A percentile compares a stretch with the other conserved stretches of the same genome.
phyloP scores from a whole-genome alignment of 2,888 invertebrate species.

The Pyrocoelia pectoralis region DNA sequence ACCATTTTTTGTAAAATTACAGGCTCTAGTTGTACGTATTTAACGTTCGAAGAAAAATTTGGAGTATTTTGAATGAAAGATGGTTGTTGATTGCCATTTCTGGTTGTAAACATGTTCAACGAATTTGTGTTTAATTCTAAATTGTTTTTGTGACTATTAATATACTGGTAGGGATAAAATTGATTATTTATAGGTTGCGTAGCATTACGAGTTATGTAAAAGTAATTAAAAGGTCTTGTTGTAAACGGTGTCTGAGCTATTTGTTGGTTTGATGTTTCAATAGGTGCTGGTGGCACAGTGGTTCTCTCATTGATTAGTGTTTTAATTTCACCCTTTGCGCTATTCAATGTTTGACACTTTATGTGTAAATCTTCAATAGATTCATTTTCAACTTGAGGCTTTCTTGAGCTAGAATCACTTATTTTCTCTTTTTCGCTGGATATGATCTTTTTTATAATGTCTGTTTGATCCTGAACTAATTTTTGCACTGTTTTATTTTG shows the following conservation, averaged over 20 bases:
- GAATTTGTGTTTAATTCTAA: constrained; percentile 1
- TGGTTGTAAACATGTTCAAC: not conserved
- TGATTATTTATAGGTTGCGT: not conserved
- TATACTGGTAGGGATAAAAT: not conserved
- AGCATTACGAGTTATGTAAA: not conserved
- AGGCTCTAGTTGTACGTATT: constrained; percentile 56
- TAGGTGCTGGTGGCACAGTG: too few species aligned
- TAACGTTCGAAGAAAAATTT: constrained; percentile 40
- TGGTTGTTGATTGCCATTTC: not conserved
- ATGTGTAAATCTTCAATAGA: constrained; percentile 47
- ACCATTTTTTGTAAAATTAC: constrained; percentile 57
- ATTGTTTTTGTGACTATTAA: not conserved
- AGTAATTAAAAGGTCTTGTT: not conserved
- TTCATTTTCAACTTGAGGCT: not conserved
- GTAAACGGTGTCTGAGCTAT: too few species aligned
- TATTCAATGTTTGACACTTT: constrained; percentile 42
- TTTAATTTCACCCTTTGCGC: too few species aligned
- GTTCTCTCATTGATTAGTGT: too few species aligned
- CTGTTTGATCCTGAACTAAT: constrained; percentile 53
- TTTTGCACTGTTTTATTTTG: constrained; percentile 43
- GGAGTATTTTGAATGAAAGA: not conserved
- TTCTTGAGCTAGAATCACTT: constrained; percentile 39
- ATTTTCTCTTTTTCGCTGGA: constrained; percentile 34
- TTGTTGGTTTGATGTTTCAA: not conserved
- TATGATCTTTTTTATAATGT: constrained; percentile 53